phyloP scores from a whole-genome alignment of 64 coral and sea anemone genomes.

The Dendronephthya gigantea region DNA sequence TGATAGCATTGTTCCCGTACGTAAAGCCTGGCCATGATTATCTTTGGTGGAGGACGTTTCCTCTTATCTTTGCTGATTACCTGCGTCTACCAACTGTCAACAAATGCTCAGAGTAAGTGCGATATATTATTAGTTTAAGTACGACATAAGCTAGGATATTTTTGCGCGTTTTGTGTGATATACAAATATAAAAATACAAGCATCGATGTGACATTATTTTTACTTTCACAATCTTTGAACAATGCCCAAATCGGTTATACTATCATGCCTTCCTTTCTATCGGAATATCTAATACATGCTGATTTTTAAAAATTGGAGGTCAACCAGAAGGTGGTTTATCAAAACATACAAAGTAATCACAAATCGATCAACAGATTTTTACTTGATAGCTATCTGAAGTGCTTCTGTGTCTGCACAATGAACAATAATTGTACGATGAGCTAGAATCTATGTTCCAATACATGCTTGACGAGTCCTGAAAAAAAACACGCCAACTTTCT shows the following conservation, averaged over 20 bases:
- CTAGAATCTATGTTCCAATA: too few species aligned
- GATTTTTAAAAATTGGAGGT: conserved; percentile 3
- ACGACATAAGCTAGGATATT: background rate
- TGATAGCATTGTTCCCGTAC: background rate
- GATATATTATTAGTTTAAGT: background rate
- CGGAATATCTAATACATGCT: background rate
- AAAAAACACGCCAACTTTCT: too few species aligned
- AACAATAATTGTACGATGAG: too few species aligned
- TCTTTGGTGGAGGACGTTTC: background rate
- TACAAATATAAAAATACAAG: too few species aligned
- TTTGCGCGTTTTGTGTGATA: background rate
- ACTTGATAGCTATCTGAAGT: background rate
- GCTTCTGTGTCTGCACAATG: background rate
- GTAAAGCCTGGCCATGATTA: background rate
- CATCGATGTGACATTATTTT: too few species aligned
- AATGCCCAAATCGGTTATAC: background rate
- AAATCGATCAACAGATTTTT: background rate
- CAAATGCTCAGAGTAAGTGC: background rate
- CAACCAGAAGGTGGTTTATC: background rate
- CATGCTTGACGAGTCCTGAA: too few species aligned
- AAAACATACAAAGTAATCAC: background rate
- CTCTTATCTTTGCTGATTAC: background rate
- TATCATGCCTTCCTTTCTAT: background rate
- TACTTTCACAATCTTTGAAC: background rate
- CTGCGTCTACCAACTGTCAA: background rate